Evolutionary conservation across 2,797 vertebrate genomes (phyloP), one percentile per base, ranked within the genome.

Genomic region (Lagocephalus sceleratus): DNA sequence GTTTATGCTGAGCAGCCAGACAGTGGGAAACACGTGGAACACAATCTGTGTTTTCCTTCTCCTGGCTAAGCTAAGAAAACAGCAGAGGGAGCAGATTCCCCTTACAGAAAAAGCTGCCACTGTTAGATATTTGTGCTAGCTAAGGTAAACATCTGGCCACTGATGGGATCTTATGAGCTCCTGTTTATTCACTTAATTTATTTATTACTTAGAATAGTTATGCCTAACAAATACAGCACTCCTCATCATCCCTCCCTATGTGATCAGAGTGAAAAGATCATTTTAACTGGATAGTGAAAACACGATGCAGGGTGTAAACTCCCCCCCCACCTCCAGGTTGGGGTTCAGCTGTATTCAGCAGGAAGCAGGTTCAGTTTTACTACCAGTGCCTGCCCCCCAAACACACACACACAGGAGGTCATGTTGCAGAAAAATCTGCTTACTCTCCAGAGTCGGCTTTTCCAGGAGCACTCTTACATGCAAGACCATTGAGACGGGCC

Each of bases 161-260:
- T 54, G 43, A 71, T 53, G 61, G 76, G 71, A 70, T 78, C 66
- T 71, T 57, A 68, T 68, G 64, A 80, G 78, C 75, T 68, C 75
- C 65, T 1, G 76, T 63, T 68, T 62, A 85, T 88, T 87, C 83
- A 85, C 11, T 29, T 29, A 9, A 29, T 29, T 29, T 1, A 78
- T 73, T 82, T 90, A 35, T 90, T 91, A 89, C 91, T 90, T 90
- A 89, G 86, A 90, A 85, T 72, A 78, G 82, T 8, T 70, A 82
- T 83, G 78, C 79, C 76, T 47, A 21, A 25, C 49, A 19, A 68
- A 52, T 55, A 58, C 47, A 55, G 51, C 22, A 57, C 25, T 17
- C 53, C 49, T 25, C 32, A 3, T 14, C 42, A 16, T 63, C 50
- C 12, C 58, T 41, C 52, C 26, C 56, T 73, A 70, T 55, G 61